Evolutionary conservation across 2,797 vertebrate species (phyloP).

Genomic region (Trematomus bernacchii): DNA sequence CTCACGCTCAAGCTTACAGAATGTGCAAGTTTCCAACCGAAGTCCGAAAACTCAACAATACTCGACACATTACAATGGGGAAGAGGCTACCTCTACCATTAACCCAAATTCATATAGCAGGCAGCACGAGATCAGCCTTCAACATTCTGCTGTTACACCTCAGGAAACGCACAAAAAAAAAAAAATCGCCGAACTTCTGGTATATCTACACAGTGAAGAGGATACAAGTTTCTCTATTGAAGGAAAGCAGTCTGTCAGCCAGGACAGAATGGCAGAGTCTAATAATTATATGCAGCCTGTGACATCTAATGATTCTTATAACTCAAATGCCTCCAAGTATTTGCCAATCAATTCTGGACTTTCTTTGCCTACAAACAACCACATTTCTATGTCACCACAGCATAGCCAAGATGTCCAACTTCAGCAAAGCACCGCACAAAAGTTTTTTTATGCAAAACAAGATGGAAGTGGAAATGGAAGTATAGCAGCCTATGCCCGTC

Average conservation of each 20-base stretch:
- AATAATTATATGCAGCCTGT: slow-evolving; percentile 18
- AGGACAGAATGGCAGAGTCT: not conserved
- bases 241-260: not conserved
- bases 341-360: not conserved
- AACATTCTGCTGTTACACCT: not conserved
- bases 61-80: not conserved
- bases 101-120: not conserved
- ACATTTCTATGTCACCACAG: not conserved
- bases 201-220: accelerated
- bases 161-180: not conserved
- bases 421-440: slow-evolving; percentile 10
- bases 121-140: not conserved
- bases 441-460: not conserved
- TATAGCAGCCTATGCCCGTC: not conserved
- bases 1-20: slow-evolving; percentile 3
- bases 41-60: slow-evolving; percentile 8
- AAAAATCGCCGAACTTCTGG: not conserved
- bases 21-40: not conserved
- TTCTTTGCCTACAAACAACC: not conserved
- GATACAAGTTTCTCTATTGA: not conserved
- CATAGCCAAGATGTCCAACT: not conserved
- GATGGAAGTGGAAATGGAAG: slow-evolving; percentile 2
- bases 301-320: not conserved
- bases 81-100: not conserved
- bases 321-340: not conserved